Percentiles rank a stretch among this genome's conserved stretches.
Evolutionary conservation across 2,113 vertebrate genomes (phyloP).

Genomic region (Collichthys lucidus): DNA sequence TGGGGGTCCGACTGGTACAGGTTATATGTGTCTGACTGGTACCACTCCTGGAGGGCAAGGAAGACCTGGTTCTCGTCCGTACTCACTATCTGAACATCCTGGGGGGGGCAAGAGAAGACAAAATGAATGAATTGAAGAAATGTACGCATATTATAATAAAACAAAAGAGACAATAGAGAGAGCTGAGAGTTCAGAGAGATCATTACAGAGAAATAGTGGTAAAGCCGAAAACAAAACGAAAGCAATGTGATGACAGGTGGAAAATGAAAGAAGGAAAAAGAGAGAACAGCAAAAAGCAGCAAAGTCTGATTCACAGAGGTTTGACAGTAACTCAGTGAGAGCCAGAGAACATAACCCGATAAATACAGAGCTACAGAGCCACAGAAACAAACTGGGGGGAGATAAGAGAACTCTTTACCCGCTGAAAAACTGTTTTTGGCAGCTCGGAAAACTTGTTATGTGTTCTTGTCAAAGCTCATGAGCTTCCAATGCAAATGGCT

Average conservation of each 20-base stretch:
- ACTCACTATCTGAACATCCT: constrained; percentile 97
- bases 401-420: constrained; percentile 9
- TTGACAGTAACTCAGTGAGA: constrained; percentile 19
- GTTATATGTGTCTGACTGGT: constrained; percentile 95
- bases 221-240: too few species aligned
- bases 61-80: constrained; percentile 96
- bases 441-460: constrained; percentile 54
- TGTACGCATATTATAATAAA: neutral
- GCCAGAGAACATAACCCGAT: constrained; percentile 23
- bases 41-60: constrained; percentile 96
- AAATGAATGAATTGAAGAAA: neutral
- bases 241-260: neutral
- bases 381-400: constrained; percentile 23
- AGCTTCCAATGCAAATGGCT: constrained; percentile 57
- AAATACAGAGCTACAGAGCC: constrained; percentile 25
- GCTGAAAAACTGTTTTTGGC: constrained; percentile 39
- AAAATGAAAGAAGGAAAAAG: neutral
- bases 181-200: neutral
- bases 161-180: neutral
- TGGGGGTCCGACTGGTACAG: constrained; percentile 95
- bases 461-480: constrained; percentile 50
- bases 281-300: neutral
- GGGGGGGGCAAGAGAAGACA: neutral
- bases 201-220: neutral
- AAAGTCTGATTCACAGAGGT: constrained; percentile 31